Conservation (phyloP, 2,113 vertebrate genomes). For the Sander vitreus region DNA sequence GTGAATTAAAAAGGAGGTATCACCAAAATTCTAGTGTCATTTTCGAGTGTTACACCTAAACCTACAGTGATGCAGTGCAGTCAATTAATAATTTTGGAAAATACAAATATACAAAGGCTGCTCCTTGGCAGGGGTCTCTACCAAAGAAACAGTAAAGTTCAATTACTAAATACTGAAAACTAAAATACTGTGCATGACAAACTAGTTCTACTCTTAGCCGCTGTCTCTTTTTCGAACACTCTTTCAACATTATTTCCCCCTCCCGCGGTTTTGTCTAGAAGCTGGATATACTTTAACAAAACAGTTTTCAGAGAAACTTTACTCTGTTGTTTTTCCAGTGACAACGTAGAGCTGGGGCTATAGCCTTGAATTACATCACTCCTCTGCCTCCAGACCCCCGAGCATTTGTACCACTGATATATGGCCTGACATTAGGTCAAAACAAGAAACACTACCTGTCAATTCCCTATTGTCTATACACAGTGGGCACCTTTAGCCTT, state of each 20-base stretch:
- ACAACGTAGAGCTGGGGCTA: slow-evolving; percentile 16
- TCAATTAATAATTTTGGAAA: not conserved
- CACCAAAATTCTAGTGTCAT: not conserved
- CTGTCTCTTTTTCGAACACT: not conserved
- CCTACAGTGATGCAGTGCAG: no score
- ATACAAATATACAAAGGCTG: not conserved
- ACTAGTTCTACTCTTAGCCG: not conserved
- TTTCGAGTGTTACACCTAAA: not conserved
- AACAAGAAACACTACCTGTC: slow-evolving; percentile 50
- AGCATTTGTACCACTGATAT: slow-evolving; percentile 49
- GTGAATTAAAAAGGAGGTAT: not conserved
- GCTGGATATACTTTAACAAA: not conserved
- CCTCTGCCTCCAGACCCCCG: slow-evolving; percentile 24
- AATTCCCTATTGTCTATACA: slow-evolving; percentile 28
- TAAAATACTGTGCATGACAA: not conserved
- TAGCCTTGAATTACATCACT: slow-evolving; percentile 21
- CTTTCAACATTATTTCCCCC: no score
- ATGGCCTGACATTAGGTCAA: slow-evolving; percentile 53
- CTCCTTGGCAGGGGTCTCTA: not conserved
- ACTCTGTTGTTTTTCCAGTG: not conserved
- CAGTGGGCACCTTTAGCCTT: slow-evolving; percentile 23
- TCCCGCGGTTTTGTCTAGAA: not conserved
- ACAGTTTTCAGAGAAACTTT: slow-evolving; percentile 16
- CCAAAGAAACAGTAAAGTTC: not conserved
- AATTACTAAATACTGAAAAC: not conserved